These are phyloP conservation scores for Melanophora roralis DNA, from an alignment of 2,888 invertebrate species.

Conservation along the genomic window DNA sequence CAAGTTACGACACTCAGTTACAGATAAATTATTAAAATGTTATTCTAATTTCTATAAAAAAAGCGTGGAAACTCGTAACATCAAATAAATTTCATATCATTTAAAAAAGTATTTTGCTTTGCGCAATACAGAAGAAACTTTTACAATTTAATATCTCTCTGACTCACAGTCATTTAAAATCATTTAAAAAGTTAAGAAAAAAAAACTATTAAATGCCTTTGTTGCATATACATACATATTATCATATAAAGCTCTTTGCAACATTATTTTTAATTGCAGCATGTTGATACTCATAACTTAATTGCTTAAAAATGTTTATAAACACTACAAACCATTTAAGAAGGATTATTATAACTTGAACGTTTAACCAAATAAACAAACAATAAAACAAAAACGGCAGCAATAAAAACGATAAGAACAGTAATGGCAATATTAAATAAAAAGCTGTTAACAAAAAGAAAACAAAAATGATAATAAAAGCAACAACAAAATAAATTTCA, in stretches of 20 bases:
- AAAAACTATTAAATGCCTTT: no score
- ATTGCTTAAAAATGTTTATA: not conserved
- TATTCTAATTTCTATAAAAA: no score
- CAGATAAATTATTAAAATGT: no score
- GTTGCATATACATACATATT: no score
- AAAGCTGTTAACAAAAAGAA: slow-evolving; percentile 48
- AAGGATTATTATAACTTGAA: slow-evolving; percentile 50
- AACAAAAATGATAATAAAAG: slow-evolving; percentile 17
- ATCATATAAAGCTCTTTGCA: not conserved
- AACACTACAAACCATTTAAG: slow-evolving; percentile 44
- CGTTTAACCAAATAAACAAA: slow-evolving; percentile 31
- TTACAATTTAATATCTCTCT: not conserved
- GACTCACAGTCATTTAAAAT: not conserved
- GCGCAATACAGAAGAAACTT: no score
- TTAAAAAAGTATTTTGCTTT: no score
- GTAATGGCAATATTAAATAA: slow-evolving; percentile 61
- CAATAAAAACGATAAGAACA: slow-evolving; percentile 53
- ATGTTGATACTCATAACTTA: slow-evolving; percentile 19
- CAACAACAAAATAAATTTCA: no score
- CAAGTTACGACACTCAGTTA: no score
- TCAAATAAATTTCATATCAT: no score
- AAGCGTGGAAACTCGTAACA: no score
- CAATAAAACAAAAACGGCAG: slow-evolving; percentile 52
- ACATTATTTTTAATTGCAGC: not conserved
- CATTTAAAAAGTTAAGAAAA: not conserved